phyloP scores from a whole-genome alignment of 2,113 vertebrate species.

The Butastur rufipennis region DNA sequence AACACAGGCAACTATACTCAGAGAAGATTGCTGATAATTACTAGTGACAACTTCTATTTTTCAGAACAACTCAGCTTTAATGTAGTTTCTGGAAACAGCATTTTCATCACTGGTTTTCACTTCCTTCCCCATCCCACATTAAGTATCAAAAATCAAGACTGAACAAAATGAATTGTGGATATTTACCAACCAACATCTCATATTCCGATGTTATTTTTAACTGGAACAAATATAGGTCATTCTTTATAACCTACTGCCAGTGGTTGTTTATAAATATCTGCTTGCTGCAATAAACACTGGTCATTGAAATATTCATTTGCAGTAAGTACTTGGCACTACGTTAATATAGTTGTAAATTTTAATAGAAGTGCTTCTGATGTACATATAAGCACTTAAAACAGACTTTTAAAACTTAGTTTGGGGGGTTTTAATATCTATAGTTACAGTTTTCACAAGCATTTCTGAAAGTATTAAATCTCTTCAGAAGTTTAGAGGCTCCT shows the following conservation, averaged over 20 bases:
- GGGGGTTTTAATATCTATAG: conserved; percentile 53
- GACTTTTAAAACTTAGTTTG: conserved; percentile 60
- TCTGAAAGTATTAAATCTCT: conserved; percentile 53
- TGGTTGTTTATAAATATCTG: conserved; percentile 82
- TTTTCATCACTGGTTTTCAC: conserved; percentile 59
- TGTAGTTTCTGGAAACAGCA: conserved; percentile 54
- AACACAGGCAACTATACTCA: neutral
- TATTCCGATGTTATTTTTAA: conserved; percentile 57
- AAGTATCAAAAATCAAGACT: conserved; percentile 57
- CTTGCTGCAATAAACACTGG: conserved; percentile 84
- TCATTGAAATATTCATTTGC: conserved; percentile 77
- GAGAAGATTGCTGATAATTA: conserved; percentile 45
- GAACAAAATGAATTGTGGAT: conserved; percentile 37
- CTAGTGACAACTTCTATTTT: conserved; percentile 47
- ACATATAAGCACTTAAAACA: conserved; percentile 73
- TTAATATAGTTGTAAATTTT: conserved; percentile 74
- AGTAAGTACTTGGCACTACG: conserved; percentile 85
- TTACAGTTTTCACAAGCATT: conserved; percentile 71
- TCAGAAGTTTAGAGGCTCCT: conserved; percentile 68
- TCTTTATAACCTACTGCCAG: conserved; percentile 59
- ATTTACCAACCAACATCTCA: conserved; percentile 58
- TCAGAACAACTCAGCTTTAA: conserved; percentile 60
- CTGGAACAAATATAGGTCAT: conserved; percentile 51
- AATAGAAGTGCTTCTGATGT: conserved; percentile 69
- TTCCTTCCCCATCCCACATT: conserved; percentile 33